Evolutionary conservation across 1,140 invertebrate species (phyloP).

Genomic region (Trinorchestia longiramus): DNA sequence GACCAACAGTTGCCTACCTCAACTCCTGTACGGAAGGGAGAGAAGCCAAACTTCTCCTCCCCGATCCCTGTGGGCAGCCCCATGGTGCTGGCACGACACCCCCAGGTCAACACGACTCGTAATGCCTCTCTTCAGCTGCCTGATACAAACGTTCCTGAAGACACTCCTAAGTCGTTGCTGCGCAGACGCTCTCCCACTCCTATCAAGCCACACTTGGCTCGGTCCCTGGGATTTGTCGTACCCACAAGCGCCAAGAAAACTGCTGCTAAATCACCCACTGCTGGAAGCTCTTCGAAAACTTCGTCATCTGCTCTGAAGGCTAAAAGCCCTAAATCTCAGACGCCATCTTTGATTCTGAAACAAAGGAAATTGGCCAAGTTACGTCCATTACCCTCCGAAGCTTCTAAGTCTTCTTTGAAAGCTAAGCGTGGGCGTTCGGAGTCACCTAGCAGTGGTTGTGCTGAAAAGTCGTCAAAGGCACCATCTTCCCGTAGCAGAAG

Average conservation of each 20-base stretch:
- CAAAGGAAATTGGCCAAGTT: neutral
- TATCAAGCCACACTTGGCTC: conserved; percentile 63
- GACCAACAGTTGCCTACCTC: conserved; percentile 71
- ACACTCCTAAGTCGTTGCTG: conserved; percentile 63
- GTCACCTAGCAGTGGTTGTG: neutral
- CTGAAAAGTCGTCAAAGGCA: neutral
- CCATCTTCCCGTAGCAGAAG: neutral
- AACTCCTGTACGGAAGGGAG: conserved; percentile 71
- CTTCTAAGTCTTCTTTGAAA: neutral
- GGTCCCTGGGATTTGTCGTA: conserved; percentile 58
- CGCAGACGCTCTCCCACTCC: conserved; percentile 63
- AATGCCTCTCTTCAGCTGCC: neutral
- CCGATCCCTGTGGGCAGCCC: conserved; percentile 33
- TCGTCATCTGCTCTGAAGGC: neutral
- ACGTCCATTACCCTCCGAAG: neutral
- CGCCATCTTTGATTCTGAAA: conserved; percentile 15
- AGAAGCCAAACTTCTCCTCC: conserved; percentile 64
- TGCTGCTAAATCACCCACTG: conserved; percentile 53
- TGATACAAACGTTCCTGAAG: neutral
- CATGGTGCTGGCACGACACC: neutral
- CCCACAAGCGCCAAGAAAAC: conserved; percentile 33
- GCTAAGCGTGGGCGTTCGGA: neutral
- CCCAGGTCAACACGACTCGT: neutral
- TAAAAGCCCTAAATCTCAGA: neutral
- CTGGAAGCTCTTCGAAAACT: neutral